These are phyloP conservation scores for Grantiella picta DNA, from an alignment of 2,113 vertebrate genomes.

Conservation along the genomic window DNA sequence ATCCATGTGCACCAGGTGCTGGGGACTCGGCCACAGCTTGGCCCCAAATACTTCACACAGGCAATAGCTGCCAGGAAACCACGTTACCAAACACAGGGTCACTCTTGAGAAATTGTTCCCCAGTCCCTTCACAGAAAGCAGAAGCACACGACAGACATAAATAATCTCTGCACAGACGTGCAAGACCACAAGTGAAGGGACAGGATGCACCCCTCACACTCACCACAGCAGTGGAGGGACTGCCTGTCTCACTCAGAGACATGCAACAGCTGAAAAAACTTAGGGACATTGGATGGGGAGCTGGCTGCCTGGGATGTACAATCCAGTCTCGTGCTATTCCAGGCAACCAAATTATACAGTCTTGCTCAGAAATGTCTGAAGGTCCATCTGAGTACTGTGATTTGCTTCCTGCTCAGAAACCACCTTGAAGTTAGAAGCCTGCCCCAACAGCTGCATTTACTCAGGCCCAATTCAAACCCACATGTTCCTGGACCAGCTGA, in stretches of 20 bases:
- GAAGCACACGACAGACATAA: background rate
- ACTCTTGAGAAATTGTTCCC: background rate
- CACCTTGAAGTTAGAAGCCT: background rate
- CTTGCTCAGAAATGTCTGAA: background rate
- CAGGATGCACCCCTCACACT: rapidly evolving
- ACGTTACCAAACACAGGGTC: background rate
- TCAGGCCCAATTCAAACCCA: background rate
- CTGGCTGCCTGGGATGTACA: background rate
- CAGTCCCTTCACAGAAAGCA: background rate
- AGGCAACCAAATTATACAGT: background rate
- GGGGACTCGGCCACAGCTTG: background rate
- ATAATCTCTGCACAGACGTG: background rate
- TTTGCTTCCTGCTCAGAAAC: background rate
- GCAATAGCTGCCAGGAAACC: background rate
- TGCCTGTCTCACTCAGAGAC: background rate
- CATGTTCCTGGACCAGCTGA: background rate
- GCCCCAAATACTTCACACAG: background rate
- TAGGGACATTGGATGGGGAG: background rate
- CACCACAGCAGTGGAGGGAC: background rate
- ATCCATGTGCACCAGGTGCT: background rate
- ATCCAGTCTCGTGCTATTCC: constrained; percentile 15
- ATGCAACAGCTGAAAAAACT: constrained; percentile 28
- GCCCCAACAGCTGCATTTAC: background rate
- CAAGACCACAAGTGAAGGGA: background rate
- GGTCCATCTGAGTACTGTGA: background rate